These are phyloP conservation scores for Lanius collurio DNA, from an alignment of 2,113 vertebrate species.

Conservation along the genomic window DNA sequence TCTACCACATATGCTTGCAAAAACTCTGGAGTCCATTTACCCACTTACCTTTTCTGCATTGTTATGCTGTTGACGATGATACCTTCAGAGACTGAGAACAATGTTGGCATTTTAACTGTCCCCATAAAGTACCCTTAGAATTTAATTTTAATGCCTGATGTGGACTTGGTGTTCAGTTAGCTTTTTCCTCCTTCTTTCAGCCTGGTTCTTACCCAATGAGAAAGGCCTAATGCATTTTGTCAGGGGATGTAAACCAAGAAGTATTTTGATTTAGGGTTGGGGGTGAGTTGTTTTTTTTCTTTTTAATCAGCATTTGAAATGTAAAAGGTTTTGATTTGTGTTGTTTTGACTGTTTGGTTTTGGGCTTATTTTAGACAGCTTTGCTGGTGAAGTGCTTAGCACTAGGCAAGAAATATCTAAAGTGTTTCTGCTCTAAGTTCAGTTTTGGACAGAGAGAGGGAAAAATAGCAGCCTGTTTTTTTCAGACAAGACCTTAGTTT, in stretches of 20 bases:
- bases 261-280: background rate
- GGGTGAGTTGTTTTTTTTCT: background rate
- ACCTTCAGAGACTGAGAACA: background rate
- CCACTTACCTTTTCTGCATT: background rate
- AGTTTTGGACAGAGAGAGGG: background rate
- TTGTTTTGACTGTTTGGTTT: background rate
- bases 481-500: background rate
- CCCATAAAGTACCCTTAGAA: background rate
- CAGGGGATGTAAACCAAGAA: background rate
- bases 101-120: background rate
- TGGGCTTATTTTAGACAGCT: background rate
- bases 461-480: background rate
- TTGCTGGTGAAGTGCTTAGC: background rate
- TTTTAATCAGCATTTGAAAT: background rate
- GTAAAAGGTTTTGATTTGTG: background rate
- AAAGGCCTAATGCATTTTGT: background rate
- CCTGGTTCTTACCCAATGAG: background rate
- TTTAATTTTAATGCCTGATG: background rate
- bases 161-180: background rate
- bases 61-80: accelerated
- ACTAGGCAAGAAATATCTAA: background rate
- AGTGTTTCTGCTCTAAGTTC: background rate
- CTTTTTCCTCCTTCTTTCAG: background rate
- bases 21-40: background rate
- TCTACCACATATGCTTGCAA: background rate